A percentile compares a stretch with the other conserved stretches of the same genome.
These are phyloP conservation scores for Eolophus roseicapilla DNA, from an alignment of 2,113 vertebrate species.

Conservation along the genomic window DNA sequence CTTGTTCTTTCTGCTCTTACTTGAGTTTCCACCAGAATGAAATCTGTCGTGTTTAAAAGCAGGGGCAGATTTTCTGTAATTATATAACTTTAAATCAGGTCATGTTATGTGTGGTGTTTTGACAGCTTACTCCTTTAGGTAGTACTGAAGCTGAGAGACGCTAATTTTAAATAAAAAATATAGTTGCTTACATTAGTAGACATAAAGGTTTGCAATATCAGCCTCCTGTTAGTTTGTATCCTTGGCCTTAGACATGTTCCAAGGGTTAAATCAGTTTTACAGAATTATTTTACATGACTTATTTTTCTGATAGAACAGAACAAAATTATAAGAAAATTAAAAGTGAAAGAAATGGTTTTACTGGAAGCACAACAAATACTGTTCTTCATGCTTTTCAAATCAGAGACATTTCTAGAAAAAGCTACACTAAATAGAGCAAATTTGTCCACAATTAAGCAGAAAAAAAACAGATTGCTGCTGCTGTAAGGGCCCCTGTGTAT, in stretches of 20 bases:
- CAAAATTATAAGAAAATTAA: not conserved
- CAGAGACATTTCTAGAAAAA: not conserved
- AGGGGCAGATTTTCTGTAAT: not conserved
- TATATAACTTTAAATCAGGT: not conserved
- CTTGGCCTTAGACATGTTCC: not conserved
- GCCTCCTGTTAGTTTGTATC: not conserved
- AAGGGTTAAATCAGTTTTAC: not conserved
- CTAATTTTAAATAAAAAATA: conserved; percentile 26
- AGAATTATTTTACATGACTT: not conserved
- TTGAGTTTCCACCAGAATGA: not conserved
- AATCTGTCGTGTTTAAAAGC: not conserved
- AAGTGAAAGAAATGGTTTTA: not conserved
- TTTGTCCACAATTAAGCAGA: not conserved
- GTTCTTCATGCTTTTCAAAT: not conserved
- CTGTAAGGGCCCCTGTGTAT: not conserved
- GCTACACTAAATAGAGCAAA: not conserved
- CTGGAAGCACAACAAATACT: not conserved
- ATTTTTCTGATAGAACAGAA: not conserved
- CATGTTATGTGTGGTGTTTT: not conserved
- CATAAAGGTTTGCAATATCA: not conserved
- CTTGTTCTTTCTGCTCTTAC: not conserved
- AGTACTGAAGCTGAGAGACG: not conserved
- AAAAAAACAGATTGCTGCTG: not conserved
- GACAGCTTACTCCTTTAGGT: not conserved
- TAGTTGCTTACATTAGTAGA: not conserved